phyloP scores from a whole-genome alignment of 2,888 invertebrate species.

The Listrodromus nycthemerus region DNA sequence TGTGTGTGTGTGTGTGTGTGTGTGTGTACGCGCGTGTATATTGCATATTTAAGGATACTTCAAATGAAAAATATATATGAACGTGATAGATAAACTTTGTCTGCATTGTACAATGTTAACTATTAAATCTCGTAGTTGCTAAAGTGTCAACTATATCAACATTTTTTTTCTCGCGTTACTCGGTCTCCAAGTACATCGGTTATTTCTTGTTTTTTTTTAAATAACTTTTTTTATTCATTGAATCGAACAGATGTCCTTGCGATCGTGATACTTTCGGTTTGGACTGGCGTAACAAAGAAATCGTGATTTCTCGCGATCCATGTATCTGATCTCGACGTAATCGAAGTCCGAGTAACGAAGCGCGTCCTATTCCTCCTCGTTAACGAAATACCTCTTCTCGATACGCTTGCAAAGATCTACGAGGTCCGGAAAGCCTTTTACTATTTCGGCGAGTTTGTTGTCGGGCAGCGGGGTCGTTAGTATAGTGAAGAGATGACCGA shows the following conservation, averaged over 20 bases:
- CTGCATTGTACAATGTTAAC: conserved; percentile 49
- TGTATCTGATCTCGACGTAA: conserved; percentile 77
- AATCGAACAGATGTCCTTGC: conserved; percentile 71
- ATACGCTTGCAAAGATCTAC: conserved; percentile 93
- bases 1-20: conserved; percentile 46
- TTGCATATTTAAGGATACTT: conserved; percentile 8
- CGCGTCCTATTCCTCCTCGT: conserved; percentile 79
- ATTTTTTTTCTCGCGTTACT: conserved; percentile 55
- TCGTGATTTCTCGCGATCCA: conserved; percentile 72
- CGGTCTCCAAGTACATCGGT: conserved; percentile 60
- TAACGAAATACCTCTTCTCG: conserved; percentile 92
- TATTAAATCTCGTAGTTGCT: conserved; percentile 48
- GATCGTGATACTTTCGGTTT: conserved; percentile 37
- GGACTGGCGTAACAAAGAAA: conserved; percentile 77
- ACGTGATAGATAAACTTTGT: conserved; percentile 30
- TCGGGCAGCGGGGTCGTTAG: conserved; percentile 94
- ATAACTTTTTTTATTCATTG: conserved; percentile 65
- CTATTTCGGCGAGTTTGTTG: conserved; percentile 92
- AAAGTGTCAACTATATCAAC: conserved; percentile 46
- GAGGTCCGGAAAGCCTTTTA: conserved; percentile 91
- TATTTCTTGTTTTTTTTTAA: background rate
- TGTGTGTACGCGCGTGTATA: conserved; percentile 47
- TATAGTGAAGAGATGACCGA: conserved; percentile 98
- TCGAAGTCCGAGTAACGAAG: conserved; percentile 78
- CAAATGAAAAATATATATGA: conserved; percentile 42